A percentile compares a stretch with the other conserved stretches of the same genome.
Evolutionary conservation across 2,113 vertebrate species (phyloP).

Genomic region (Rhinoptilus africanus): DNA sequence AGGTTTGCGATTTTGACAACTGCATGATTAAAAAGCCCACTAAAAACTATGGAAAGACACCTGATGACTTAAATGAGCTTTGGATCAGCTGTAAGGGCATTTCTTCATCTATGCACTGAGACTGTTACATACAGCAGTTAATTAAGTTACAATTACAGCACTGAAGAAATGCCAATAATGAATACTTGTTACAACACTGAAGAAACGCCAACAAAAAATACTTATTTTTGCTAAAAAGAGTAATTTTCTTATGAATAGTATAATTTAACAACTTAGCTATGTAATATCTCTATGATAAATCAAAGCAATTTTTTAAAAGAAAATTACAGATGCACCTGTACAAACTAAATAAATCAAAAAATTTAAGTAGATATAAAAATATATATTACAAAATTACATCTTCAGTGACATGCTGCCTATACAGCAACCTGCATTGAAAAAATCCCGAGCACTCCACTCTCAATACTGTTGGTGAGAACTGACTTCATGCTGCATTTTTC

Average conservation of each 20-base stretch:
- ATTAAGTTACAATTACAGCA: not conserved
- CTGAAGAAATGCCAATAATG: not conserved
- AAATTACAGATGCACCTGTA: not conserved
- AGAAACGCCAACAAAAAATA: conserved; percentile 6
- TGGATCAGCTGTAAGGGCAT: conserved; percentile 41
- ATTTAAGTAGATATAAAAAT: not conserved
- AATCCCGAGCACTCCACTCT: not conserved
- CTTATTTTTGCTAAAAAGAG: not conserved
- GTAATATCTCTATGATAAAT: not conserved
- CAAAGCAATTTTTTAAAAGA: not conserved
- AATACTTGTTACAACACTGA: not conserved
- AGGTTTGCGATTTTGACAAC: not conserved
- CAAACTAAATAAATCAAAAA: not conserved
- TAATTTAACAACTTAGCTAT: not conserved
- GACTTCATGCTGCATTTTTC: not conserved
- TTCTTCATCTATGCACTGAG: not conserved
- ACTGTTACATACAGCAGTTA: not conserved
- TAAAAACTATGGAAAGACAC: not conserved
- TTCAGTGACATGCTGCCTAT: not conserved
- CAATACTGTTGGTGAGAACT: not conserved
- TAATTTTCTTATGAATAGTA: not conserved
- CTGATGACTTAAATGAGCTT: not conserved
- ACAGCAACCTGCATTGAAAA: not conserved
- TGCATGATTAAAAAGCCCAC: not conserved
- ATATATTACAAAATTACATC: not conserved